Evolutionary conservation across 2,797 vertebrate species (phyloP).

Genomic region (Cheracebus regulus): DNA sequence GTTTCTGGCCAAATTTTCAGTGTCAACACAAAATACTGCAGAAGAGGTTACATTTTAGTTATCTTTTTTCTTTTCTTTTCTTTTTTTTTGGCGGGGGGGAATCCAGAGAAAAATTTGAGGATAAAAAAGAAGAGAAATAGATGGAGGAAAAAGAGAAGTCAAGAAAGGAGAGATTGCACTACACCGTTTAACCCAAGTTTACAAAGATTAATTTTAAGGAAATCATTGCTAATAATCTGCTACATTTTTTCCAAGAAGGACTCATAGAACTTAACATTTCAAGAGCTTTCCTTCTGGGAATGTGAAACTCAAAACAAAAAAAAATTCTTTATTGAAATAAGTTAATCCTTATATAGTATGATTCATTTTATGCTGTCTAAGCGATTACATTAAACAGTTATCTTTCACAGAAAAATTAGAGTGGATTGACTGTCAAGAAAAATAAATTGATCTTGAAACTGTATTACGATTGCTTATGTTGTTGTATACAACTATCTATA

Average conservation of each 20-base stretch:
- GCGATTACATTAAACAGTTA: not conserved
- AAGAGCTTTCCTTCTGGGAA: not conserved
- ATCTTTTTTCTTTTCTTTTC: not conserved
- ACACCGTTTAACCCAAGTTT: not conserved
- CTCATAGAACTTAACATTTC: not conserved
- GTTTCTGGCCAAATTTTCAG: conserved; percentile 72
- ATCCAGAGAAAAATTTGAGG: not conserved
- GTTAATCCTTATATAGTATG: not conserved
- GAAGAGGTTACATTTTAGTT: conserved; percentile 71
- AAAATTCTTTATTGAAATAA: not conserved
- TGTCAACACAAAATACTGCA: conserved; percentile 72
- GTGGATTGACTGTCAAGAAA: not conserved
- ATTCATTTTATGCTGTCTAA: not conserved
- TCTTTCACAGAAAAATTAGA: not conserved
- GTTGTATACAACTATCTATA: not conserved
- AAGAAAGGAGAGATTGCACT: not conserved
- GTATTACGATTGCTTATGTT: not conserved
- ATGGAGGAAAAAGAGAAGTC: not conserved
- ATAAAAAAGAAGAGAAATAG: not conserved
- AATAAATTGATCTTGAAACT: not conserved
- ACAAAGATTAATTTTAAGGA: not conserved
- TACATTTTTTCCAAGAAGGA: not conserved
- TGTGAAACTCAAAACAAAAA: not conserved
- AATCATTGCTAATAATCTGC: not conserved
- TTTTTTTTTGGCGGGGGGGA: not conserved